A percentile compares a stretch with the other conserved stretches of the same genome.
Conservation (phyloP, 2,113 vertebrate genomes). For the Isichthys henryi region DNA sequence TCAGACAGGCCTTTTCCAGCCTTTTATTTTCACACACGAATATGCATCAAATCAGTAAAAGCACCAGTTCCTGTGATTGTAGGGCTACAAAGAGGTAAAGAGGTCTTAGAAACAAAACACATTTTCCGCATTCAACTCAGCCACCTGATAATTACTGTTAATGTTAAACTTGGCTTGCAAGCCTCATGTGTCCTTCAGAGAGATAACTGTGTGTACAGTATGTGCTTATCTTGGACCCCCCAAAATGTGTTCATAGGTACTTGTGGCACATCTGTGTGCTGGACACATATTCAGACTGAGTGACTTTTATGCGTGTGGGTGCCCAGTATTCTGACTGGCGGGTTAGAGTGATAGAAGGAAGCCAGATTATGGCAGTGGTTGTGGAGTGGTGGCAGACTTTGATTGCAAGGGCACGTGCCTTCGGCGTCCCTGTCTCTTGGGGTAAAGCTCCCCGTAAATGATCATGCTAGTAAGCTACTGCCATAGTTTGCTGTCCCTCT, state of each 20-base stretch:
- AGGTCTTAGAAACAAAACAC: background rate
- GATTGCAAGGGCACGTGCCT: background rate
- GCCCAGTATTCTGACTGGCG: background rate
- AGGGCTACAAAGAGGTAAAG: background rate
- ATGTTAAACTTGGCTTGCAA: background rate
- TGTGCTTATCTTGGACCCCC: background rate
- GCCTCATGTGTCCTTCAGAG: background rate
- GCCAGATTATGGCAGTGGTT: background rate
- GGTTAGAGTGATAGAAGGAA: background rate
- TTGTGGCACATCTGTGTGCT: background rate
- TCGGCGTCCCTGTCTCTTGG: background rate
- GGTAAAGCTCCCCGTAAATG: background rate
- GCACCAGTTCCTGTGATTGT: background rate
- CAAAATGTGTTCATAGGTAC: background rate
- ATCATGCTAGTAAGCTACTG: background rate
- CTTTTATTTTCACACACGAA: background rate
- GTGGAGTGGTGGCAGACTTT: background rate
- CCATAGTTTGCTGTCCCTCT: background rate
- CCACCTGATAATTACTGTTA: background rate
- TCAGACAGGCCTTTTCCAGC: background rate
- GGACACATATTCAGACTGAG: background rate
- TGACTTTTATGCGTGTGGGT: background rate
- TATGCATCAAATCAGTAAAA: background rate
- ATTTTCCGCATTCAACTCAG: background rate
- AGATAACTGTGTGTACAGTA: background rate